Percentiles rank a stretch among this genome's conserved stretches.
phyloP scores from a whole-genome alignment of 1,140 invertebrate species.

The Bombus consobrinus region DNA sequence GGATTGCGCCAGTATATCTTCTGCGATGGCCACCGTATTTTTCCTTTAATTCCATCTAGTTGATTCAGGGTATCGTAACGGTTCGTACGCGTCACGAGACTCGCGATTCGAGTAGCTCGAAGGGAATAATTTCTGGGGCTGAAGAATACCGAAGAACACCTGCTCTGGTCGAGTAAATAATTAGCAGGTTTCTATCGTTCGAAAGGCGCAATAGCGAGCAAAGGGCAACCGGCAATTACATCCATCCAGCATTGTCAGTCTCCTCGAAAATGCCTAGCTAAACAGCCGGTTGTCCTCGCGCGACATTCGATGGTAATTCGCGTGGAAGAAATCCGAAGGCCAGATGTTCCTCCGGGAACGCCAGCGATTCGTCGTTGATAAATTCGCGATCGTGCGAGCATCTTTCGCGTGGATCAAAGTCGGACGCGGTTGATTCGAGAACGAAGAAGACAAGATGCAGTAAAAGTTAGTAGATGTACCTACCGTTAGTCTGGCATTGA shows the following conservation, averaged over 20 bases:
- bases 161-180: constrained; percentile 2
- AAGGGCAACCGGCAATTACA: constrained; percentile 18
- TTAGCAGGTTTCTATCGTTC: constrained; percentile 18
- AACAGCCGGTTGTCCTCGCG: constrained; percentile 1
- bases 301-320: background rate
- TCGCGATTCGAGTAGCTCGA: background rate
- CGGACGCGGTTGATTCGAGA: no score
- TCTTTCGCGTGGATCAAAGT: background rate
- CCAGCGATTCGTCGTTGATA: background rate
- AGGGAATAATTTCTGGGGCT: background rate
- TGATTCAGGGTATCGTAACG: background rate
- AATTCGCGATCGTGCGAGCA: background rate
- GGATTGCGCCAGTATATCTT: background rate
- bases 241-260: background rate
- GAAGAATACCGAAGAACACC: background rate
- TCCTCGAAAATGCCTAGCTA: background rate
- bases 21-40: background rate
- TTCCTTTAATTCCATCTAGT: background rate
- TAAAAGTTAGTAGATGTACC: background rate
- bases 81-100: background rate
- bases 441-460: no score
- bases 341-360: background rate
- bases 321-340: background rate
- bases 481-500: constrained; percentile 79
- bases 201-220: background rate